Base-by-base conservation (phyloP, 2,113 vertebrate genomes). In the Oreocharis arfaki region DNA sequence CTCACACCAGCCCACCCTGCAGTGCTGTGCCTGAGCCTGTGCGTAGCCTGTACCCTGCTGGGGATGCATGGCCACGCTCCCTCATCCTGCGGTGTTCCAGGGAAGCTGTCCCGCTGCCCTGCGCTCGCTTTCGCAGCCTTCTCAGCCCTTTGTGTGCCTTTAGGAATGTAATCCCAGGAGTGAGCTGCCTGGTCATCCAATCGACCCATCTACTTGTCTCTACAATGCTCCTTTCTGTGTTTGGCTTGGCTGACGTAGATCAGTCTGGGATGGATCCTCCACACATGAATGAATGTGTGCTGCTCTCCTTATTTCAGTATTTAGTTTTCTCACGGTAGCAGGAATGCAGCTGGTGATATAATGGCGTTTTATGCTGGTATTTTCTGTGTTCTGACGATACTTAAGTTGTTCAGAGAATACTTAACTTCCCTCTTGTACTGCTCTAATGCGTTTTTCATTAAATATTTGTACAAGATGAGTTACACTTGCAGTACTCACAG, bases 1-100 rank as follows among this genome's bases (percentile, higher is more conserved):
- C 13, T 49, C 28, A 3, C 42, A 2, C 4, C 8, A 5, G 10
- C 24, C 10, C 0, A 0, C 26, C 13, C 18, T 11, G 5, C 19
- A 20, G 5, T 13, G 67, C 63, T 30, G 67, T 63, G 28, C 64
- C 39, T 37, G 32, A 21, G 74, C 42, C 41, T 7, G 30, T 15
- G 32, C n/a, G 57, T n/a, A 33, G 39, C 39, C 68, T 28, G 55
- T 20, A 3, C 21, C 21, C 47, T 15, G 37, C 3, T 26, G 46
- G 55, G 59, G 30, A 9, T 17, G 7, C 14, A 2, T 6, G 68
- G 63, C 46, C 27, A 18, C 53, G 49, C 46, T 61, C 1, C 73
- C 70, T 35, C 19, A 5, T 11, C 37, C 1, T 3, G 19, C 15
- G 4, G n/a, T 10, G 2, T 37, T 41, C 53, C 27, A 39, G 87